phyloP scores from a whole-genome alignment of 2,113 vertebrate species.

The Trichechus manatus region DNA sequence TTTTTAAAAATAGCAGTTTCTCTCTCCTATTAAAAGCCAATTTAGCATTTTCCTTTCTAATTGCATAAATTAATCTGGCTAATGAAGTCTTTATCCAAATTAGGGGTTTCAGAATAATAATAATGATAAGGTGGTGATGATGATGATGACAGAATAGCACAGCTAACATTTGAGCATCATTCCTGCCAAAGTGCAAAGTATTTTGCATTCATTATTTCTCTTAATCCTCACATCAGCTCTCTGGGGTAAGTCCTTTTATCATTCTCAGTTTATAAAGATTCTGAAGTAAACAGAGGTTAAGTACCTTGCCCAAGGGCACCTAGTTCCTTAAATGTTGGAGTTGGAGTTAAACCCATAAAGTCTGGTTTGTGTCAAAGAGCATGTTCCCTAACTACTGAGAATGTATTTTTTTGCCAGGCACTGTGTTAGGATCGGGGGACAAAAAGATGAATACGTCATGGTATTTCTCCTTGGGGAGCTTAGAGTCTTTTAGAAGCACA shows the following conservation, averaged over 20 bases:
- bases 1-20: conserved; percentile 61
- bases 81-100: conserved; percentile 55
- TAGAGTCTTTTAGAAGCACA: neutral
- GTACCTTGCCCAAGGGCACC: neutral
- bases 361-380: neutral
- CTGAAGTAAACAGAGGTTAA: neutral
- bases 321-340: neutral
- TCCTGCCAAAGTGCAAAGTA: neutral
- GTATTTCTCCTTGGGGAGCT: neutral
- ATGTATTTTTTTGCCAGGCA: neutral
- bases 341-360: neutral
- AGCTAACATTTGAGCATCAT: neutral
- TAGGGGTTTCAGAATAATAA: neutral
- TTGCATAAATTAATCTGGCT: conserved; percentile 69
- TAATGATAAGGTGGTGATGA: neutral
- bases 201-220: neutral
- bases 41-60: neutral
- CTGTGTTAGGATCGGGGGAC: neutral
- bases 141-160: neutral
- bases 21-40: conserved; percentile 69
- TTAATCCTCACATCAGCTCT: neutral
- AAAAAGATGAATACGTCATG: neutral
- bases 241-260: neutral
- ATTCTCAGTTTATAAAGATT: neutral
- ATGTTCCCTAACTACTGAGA: neutral